Percentiles rank a stretch among this genome's conserved stretches.
phyloP scores from a whole-genome alignment of 2,888 invertebrate genomes.

The Leptarthrus brevirostris region DNA sequence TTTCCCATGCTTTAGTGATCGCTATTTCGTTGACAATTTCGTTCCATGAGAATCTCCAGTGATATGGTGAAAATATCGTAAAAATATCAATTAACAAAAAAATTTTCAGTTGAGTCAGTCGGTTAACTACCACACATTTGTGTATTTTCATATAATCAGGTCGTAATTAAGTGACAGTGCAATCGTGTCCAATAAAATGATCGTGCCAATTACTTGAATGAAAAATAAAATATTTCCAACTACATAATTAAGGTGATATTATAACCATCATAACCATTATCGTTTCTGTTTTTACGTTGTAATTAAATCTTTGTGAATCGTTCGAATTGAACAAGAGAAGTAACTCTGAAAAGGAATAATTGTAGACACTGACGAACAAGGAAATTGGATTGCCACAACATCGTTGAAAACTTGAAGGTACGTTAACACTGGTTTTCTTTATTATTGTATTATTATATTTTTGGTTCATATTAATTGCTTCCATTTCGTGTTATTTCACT shows the following conservation, averaged over 20 bases:
- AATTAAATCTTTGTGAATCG: constrained; percentile 1
- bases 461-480: too few species aligned
- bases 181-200: constrained; percentile 27
- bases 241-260: constrained; percentile 29
- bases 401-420: too few species aligned
- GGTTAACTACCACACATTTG: not conserved
- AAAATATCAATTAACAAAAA: not conserved
- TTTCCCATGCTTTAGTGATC: not conserved
- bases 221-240: not conserved
- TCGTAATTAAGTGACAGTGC: constrained; percentile 31
- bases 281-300: not conserved
- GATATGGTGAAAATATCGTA: not conserved
- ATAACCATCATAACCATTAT: constrained; percentile 5
- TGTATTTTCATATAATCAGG: not conserved
- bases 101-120: not conserved
- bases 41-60: not conserved
- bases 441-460: too few species aligned
- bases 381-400: not conserved
- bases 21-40: constrained; percentile 17
- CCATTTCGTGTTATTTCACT: too few species aligned
- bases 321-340: not conserved
- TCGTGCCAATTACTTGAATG: constrained; percentile 23
- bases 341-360: constrained; percentile 21
- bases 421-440: too few species aligned
- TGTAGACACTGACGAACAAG: constrained; percentile 19